Conservation (phyloP, 2,888 invertebrate genomes). For the Gibbula magus region DNA sequence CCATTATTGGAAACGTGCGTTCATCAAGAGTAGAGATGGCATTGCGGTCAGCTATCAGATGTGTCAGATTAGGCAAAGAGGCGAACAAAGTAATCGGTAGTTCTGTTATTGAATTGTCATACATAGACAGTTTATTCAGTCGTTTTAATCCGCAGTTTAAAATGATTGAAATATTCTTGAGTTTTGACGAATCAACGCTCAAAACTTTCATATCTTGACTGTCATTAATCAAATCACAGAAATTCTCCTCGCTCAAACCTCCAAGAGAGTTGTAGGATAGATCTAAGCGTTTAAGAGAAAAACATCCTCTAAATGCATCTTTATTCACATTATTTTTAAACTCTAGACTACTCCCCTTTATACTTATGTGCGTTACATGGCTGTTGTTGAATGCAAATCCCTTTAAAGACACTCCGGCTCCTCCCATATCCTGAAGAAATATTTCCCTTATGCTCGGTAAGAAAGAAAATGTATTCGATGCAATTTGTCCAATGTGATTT, state of each 20-base stretch:
- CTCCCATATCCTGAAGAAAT: neutral
- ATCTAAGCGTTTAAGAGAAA: neutral
- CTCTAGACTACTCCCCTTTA: neutral
- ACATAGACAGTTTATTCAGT: neutral
- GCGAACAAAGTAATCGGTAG: neutral
- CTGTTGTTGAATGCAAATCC: slow-evolving; percentile 14
- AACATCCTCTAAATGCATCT: neutral
- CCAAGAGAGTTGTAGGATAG: neutral
- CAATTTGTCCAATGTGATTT: neutral
- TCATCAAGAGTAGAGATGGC: neutral
- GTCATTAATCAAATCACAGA: neutral
- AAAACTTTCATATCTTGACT: neutral
- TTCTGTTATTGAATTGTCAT: neutral
- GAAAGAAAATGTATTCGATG: neutral
- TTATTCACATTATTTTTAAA: neutral
- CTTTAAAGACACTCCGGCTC: neutral
- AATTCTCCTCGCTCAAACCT: neutral
- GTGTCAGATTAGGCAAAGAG: neutral
- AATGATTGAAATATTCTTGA: neutral
- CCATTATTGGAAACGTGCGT: neutral
- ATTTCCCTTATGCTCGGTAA: neutral
- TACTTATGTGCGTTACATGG: neutral
- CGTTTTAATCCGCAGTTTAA: neutral
- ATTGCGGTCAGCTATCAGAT: neutral
- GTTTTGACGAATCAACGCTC: neutral